Conservation (phyloP, 1,140 invertebrate species). For the Acromyrmex heyeri region DNA sequence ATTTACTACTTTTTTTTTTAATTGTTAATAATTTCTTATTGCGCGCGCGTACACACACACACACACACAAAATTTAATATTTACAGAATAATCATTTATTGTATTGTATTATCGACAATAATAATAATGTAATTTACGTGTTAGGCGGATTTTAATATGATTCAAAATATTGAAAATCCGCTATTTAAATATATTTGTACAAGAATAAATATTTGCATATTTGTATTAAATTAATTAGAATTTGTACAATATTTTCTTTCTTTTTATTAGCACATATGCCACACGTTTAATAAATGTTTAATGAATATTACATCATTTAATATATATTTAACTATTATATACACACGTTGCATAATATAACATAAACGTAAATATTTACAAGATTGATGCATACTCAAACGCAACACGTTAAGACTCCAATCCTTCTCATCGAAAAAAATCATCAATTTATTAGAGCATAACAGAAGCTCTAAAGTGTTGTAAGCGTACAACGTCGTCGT, state of each 20-base stretch:
- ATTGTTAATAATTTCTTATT: background rate
- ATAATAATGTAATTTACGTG: background rate
- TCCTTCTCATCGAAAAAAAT: background rate
- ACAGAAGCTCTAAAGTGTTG: background rate
- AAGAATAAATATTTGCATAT: background rate
- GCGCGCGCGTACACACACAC: too few relatives aligned
- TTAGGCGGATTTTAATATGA: background rate
- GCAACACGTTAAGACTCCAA: background rate
- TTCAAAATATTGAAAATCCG: background rate
- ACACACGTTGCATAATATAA: background rate
- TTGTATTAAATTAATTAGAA: background rate
- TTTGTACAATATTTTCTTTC: background rate
- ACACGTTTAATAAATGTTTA: background rate
- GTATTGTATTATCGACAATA: background rate
- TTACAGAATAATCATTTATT: conserved; percentile 20
- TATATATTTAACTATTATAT: background rate
- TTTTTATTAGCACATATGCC: background rate
- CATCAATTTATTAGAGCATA: background rate
- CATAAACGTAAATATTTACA: background rate
- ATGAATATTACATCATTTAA: background rate
- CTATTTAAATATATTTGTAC: background rate
- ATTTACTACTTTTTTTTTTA: background rate
- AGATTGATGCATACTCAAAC: background rate
- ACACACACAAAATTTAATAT: background rate
- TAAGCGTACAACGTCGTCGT: too few relatives aligned